Evolutionary conservation across 2,888 invertebrate genomes (phyloP).

Genomic region (Eristalis tenax): DNA sequence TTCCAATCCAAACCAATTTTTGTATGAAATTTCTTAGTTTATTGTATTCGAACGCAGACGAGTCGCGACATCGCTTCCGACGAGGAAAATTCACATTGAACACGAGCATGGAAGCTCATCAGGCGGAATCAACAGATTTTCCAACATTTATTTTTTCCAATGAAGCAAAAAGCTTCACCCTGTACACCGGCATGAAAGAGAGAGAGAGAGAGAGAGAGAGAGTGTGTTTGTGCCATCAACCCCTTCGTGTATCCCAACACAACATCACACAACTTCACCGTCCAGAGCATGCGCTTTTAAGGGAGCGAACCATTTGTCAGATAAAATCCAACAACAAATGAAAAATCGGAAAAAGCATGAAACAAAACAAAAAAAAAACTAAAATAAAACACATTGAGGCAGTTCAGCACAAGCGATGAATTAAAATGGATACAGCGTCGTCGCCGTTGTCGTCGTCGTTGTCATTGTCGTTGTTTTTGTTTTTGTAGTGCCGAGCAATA

Average conservation of each 20-base stretch:
- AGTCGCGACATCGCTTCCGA: too few relatives aligned
- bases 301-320: slow-evolving; percentile 34
- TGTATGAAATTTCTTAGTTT: too few relatives aligned
- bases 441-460: not conserved
- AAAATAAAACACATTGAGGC: slow-evolving; percentile 1
- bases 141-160: not conserved
- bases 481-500: slow-evolving; percentile 1
- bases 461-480: not conserved
- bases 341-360: not conserved
- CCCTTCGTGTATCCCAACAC: not conserved
- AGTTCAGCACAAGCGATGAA: slow-evolving; percentile 24
- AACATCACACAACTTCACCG: slow-evolving; percentile 13
- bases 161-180: not conserved
- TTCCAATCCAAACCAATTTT: too few relatives aligned
- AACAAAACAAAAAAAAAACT: not conserved
- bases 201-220: too few relatives aligned
- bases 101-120: too few relatives aligned
- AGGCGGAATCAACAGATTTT: too few relatives aligned
- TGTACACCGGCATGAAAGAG: not conserved
- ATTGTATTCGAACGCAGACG: too few relatives aligned
- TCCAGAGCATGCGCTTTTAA: slow-evolving; percentile 49
- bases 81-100: too few relatives aligned
- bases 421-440: slow-evolving; percentile 32
- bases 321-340: slow-evolving; percentile 25
- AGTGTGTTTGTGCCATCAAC: slow-evolving; percentile 3